These are phyloP conservation scores for Encarsia formosa DNA, from an alignment of 2,888 invertebrate genomes.

Conservation along the genomic window DNA sequence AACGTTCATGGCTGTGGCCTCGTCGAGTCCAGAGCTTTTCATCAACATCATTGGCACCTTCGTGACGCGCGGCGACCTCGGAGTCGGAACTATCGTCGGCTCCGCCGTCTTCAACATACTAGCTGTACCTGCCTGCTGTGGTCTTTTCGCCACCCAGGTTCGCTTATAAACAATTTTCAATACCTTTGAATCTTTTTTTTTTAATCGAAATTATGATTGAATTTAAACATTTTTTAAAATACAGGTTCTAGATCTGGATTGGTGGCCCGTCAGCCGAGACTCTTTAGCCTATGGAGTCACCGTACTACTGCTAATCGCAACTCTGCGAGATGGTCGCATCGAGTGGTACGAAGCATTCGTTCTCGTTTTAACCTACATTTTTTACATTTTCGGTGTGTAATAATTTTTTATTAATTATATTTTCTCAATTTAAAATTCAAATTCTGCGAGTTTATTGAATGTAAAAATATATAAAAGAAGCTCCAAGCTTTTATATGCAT, in stretches of 20 bases:
- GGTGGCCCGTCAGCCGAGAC: constrained; percentile 76
- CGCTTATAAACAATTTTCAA: neutral
- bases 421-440: too few species aligned
- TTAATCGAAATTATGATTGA: neutral
- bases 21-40: constrained; percentile 82
- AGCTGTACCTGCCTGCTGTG: constrained; percentile 73
- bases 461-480: too few species aligned
- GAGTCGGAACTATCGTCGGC: constrained; percentile 68
- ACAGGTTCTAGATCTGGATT: constrained; percentile 65
- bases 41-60: constrained; percentile 80
- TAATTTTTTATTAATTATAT: too few species aligned
- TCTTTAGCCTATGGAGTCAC: constrained; percentile 69
- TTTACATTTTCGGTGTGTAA: constrained; percentile 67
- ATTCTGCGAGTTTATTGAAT: too few species aligned
- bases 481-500: too few species aligned
- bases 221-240: constrained; percentile 20
- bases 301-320: constrained; percentile 65
- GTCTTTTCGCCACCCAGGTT: constrained; percentile 59
- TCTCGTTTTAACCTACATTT: constrained; percentile 65
- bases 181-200: neutral
- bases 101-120: constrained; percentile 76
- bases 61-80: constrained; percentile 71
- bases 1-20: constrained; percentile 87
- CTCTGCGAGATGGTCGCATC: constrained; percentile 67
- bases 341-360: constrained; percentile 73